Evolutionary conservation across 2,797 vertebrate species (phyloP).

Genomic region (Novumbra hubbsi): DNA sequence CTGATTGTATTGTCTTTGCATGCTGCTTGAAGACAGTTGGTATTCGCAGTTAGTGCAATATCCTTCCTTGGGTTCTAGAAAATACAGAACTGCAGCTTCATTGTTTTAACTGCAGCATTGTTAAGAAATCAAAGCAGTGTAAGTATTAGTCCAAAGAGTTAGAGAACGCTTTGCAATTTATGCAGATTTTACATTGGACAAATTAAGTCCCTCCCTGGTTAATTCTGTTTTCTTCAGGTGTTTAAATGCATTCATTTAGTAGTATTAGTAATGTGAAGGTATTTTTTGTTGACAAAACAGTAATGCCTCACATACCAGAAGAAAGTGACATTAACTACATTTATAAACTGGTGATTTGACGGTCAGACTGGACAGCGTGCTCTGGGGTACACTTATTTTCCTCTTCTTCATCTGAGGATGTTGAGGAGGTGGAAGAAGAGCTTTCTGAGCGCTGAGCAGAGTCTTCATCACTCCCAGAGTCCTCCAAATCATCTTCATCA

Average conservation of each 20-base stretch:
- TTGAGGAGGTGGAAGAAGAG: slow-evolving; percentile 51
- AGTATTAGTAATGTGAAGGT: background rate
- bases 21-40: too few species aligned
- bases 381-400: slow-evolving; percentile 13
- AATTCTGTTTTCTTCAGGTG: too few species aligned
- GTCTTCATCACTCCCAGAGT: slow-evolving; percentile 41
- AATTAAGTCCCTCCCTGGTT: too few species aligned
- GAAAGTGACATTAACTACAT: background rate
- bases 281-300: background rate
- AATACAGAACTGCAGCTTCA: background rate
- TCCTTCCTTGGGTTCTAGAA: too few species aligned
- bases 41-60: too few species aligned
- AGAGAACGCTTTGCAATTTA: too few species aligned
- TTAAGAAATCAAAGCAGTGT: background rate
- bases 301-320: background rate
- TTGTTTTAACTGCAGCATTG: background rate
- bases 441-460: slow-evolving; percentile 45
- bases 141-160: background rate
- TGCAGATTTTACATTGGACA: too few species aligned
- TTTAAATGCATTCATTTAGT: background rate
- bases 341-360: background rate
- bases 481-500: background rate
- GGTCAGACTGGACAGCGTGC: background rate
- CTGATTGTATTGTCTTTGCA: too few species aligned
- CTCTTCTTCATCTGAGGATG: slow-evolving; percentile 36